These are phyloP conservation scores for Noctua janthina DNA, from an alignment of 2,888 invertebrate genomes.

Conservation along the genomic window DNA sequence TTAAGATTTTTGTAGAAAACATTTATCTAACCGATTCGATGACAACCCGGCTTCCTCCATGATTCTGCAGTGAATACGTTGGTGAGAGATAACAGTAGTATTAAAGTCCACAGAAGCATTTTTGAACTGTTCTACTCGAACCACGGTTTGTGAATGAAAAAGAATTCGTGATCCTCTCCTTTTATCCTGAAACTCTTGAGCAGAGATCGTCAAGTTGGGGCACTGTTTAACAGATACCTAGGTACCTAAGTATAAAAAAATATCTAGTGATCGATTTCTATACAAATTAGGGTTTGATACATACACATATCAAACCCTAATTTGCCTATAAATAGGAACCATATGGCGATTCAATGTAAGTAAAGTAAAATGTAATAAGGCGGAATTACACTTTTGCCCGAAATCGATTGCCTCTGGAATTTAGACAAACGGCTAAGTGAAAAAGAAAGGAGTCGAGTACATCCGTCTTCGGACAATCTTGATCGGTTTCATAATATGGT, in stretches of 20 bases:
- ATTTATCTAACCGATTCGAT: slow-evolving; percentile 92
- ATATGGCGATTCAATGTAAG: not conserved
- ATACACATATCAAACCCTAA: not conserved
- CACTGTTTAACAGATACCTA: not conserved
- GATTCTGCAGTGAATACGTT: slow-evolving; percentile 85
- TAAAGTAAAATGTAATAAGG: not conserved
- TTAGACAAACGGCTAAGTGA: not conserved
- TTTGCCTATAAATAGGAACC: too few relatives aligned
- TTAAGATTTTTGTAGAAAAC: not conserved
- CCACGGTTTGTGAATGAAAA: slow-evolving; percentile 67
- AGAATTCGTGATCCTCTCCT: slow-evolving; percentile 41
- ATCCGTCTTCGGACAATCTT: not conserved
- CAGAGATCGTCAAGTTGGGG: slow-evolving; percentile 57
- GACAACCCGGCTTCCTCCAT: slow-evolving; percentile 95
- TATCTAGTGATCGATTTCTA: not conserved
- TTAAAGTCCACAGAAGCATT: slow-evolving; percentile 79
- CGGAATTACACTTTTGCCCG: not conserved
- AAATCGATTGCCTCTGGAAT: not conserved
- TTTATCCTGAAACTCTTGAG: slow-evolving; percentile 63
- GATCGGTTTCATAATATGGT: not conserved
- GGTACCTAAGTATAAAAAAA: not conserved
- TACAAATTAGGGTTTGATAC: too few relatives aligned
- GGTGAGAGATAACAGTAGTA: slow-evolving; percentile 78
- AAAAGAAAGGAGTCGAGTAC: not conserved
- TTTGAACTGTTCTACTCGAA: slow-evolving; percentile 54